A percentile compares a stretch with the other conserved stretches of the same genome.
Evolutionary conservation across 2,113 vertebrate genomes (phyloP).

Genomic region (Prietella phreatophila): DNA sequence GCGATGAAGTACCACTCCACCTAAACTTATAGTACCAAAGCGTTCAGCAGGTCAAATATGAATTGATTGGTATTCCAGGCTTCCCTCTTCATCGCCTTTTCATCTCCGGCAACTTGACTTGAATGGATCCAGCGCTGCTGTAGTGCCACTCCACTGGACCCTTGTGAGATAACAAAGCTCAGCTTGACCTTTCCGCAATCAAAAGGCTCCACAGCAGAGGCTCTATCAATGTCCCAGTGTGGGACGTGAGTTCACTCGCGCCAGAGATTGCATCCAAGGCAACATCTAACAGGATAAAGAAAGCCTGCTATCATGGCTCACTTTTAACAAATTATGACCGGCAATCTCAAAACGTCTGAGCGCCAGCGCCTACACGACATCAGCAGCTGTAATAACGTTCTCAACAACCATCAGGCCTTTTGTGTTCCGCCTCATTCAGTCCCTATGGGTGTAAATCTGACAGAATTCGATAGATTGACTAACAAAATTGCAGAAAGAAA

Average conservation of each 20-base stretch:
- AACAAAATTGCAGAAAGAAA: slow-evolving; percentile 8
- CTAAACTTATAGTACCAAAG: slow-evolving; percentile 21
- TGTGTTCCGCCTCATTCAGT: slow-evolving; percentile 26
- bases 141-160: slow-evolving; percentile 34
- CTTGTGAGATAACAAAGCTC: slow-evolving; percentile 51
- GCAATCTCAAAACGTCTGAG: slow-evolving; percentile 46
- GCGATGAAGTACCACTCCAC: slow-evolving; percentile 34
- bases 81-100: slow-evolving; percentile 29
- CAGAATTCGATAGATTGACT: slow-evolving; percentile 13
- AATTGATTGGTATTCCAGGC: slow-evolving; percentile 48
- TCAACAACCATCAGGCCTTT: slow-evolving; percentile 2
- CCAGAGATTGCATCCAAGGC: slow-evolving; percentile 52
- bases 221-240: slow-evolving; percentile 55
- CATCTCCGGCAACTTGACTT: slow-evolving; percentile 39
- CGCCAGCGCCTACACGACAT: not conserved
- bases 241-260: slow-evolving; percentile 40
- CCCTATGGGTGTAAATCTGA: slow-evolving; percentile 1
- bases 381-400: slow-evolving; percentile 27
- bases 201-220: slow-evolving; percentile 53
- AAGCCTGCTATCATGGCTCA: slow-evolving; percentile 50
- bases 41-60: slow-evolving; percentile 39
- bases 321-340: slow-evolving; percentile 50
- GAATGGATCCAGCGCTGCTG: slow-evolving; percentile 32
- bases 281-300: slow-evolving; percentile 56
- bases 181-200: slow-evolving; percentile 60